Evolutionary conservation across 2,888 invertebrate genomes (phyloP).

Genomic region (Empis stercorea): DNA sequence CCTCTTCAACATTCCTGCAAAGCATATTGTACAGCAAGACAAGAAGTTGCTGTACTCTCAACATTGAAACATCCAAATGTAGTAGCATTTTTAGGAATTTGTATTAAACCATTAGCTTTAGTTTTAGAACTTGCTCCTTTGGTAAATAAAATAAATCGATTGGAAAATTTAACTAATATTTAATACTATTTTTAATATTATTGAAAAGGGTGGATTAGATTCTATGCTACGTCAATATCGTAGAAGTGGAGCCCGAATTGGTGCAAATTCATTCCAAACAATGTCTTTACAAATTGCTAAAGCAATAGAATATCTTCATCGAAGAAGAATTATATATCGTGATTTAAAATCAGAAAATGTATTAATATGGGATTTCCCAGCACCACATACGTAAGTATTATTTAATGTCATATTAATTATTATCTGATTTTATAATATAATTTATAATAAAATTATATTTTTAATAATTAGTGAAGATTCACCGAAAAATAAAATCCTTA

Average conservation of each 20-base stretch:
- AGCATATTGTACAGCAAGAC: slow-evolving; percentile 91
- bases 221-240: slow-evolving; percentile 71
- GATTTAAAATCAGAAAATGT: slow-evolving; percentile 86
- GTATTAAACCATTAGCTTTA: slow-evolving; percentile 76
- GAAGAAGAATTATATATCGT: slow-evolving; percentile 78
- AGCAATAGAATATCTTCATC: slow-evolving; percentile 91
- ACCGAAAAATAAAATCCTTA: slow-evolving; percentile 58
- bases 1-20: slow-evolving; percentile 86
- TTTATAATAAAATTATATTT: not conserved
- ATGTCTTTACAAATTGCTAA: slow-evolving; percentile 82
- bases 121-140: slow-evolving; percentile 79
- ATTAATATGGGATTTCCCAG: slow-evolving; percentile 92
- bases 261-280: slow-evolving; percentile 68
- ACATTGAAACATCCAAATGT: slow-evolving; percentile 83
- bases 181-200: no score
- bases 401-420: not conserved
- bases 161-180: no score
- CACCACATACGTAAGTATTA: slow-evolving; percentile 41
- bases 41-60: slow-evolving; percentile 79
- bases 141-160: slow-evolving; percentile 21
- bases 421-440: not conserved
- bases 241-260: slow-evolving; percentile 69
- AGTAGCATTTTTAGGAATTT: slow-evolving; percentile 81
- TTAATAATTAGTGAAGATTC: slow-evolving; percentile 39
- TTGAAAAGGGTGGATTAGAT: slow-evolving; percentile 68